Evolutionary conservation across 1,140 invertebrate genomes (phyloP), one percentile per base, ranked within the genome.

Genomic region (Macrotrachela quadricornifera): DNA sequence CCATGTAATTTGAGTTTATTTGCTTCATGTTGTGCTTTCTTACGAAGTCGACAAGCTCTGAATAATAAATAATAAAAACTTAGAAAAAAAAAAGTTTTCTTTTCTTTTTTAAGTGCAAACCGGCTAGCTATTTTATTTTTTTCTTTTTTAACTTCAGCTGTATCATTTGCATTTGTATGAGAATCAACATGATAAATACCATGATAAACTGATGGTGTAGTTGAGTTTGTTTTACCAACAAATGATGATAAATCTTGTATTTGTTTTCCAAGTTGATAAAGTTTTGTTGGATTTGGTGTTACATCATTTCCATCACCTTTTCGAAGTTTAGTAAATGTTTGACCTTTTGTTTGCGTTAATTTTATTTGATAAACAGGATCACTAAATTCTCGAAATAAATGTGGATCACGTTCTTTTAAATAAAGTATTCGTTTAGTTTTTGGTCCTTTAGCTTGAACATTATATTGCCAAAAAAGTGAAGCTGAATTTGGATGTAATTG

Each of bases 241-340:
- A 30, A 4, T 30, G 21, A 30, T 30, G 21, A 30, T 30, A 53
- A 53, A 47, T 53, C 51, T 47, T 40, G 46, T n/a, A 53, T 53
- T n/a, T 53, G 51, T n/a, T 41, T 48, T 21, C 51, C 51, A 36
- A 53, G 44, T 37, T 48, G 46, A 17, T 53, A 53, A 8, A 56
- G 40, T 36, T 48, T 95, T 49, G 79, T 76, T 15, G 88, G 84
- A 73, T 92, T 91, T 10, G 90, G 87, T 2, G 85, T 91, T 49
- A 95, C 73, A 71, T 95, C 90, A 68, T 95, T 95, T 17, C 91
- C 91, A 72, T 96, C 88, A 14, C 91, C 91, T 71, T 90, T 85
- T 47, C 90, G 76, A 46, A 87, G 86, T 73, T 94, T 92, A 9
- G 85, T 51, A 11, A 50, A 15, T 13, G 43, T 16, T 12, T 10